These are phyloP conservation scores for Lasius platythorax DNA, from an alignment of 2,888 invertebrate genomes.

Conservation along the genomic window DNA sequence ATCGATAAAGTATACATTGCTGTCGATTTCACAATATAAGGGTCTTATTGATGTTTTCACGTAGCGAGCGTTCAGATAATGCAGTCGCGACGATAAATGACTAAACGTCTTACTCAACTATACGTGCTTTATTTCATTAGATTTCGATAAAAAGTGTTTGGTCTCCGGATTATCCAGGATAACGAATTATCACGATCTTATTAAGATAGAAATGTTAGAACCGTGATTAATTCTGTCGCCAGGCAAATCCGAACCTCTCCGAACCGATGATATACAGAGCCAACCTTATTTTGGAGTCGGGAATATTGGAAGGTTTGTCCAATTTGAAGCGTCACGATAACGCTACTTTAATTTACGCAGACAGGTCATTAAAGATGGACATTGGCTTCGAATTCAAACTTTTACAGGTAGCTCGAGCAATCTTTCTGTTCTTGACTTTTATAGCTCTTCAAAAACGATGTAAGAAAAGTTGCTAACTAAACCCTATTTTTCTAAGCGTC, in stretches of 20 bases:
- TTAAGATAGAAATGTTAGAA: not conserved
- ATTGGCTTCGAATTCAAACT: constrained; percentile 17
- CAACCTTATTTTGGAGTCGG: constrained; percentile 26
- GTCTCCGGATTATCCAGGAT: not conserved
- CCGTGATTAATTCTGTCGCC: not conserved
- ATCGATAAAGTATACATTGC: not conserved
- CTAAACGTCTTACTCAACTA: not conserved
- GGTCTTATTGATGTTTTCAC: not conserved
- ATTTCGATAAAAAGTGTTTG: not conserved
- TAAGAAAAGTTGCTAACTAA: not conserved
- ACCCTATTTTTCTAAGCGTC: not conserved
- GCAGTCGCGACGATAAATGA: not conserved
- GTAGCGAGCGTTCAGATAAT: not conserved
- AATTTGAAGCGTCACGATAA: constrained; percentile 2
- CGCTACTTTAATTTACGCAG: constrained; percentile 8
- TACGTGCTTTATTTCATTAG: not conserved
- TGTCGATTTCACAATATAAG: not conserved
- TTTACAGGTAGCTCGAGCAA: constrained; percentile 41
- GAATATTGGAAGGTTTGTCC: constrained; percentile 39
- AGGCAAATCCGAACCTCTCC: not conserved
- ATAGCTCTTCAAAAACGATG: not conserved
- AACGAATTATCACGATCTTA: not conserved
- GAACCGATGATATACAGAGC: constrained; percentile 16
- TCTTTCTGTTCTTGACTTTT: not conserved
- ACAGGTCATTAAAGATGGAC: constrained; percentile 27